phyloP scores from a whole-genome alignment of 1,140 invertebrate species.

The Apolygus lucorum region DNA sequence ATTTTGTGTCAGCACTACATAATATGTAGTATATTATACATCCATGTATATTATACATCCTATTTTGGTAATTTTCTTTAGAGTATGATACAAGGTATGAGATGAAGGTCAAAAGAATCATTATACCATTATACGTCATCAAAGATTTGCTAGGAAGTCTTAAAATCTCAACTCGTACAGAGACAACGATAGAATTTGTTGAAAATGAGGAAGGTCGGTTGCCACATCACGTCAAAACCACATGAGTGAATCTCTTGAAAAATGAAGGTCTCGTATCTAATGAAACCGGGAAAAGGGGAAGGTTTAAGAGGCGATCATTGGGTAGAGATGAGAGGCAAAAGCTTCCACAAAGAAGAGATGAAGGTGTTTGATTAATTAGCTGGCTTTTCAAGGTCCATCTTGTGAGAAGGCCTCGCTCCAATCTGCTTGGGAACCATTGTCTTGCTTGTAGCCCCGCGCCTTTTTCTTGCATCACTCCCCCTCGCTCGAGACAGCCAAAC shows the following conservation, averaged over 20 bases:
- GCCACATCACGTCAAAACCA: too few species aligned
- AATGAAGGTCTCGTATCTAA: not conserved
- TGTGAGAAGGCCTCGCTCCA: constrained; percentile 22
- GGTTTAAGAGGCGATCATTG: not conserved
- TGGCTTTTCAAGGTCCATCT: constrained; percentile 14
- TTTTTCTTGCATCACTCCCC: not conserved
- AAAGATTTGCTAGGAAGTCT: too few species aligned
- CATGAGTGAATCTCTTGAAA: not conserved
- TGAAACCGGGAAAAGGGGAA: not conserved
- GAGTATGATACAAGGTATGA: too few species aligned
- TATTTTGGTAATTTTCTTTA: too few species aligned
- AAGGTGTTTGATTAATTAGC: constrained; percentile 13
- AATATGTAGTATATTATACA: too few species aligned
- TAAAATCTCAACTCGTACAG: too few species aligned
- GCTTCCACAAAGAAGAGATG: constrained; percentile 6
- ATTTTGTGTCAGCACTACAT: too few species aligned
- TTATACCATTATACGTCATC: too few species aligned
- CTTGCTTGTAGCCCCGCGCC: constrained; percentile 12
- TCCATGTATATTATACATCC: too few species aligned
- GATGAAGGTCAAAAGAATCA: too few species aligned
- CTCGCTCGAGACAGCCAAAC: not conserved
- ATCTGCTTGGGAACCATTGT: constrained; percentile 23
- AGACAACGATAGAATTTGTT: too few species aligned
- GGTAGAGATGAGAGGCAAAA: constrained; percentile 8
- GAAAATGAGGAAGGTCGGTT: too few species aligned